Evolutionary conservation across 2,888 invertebrate genomes (phyloP).

Genomic region (Bhutanitis thaidina): DNA sequence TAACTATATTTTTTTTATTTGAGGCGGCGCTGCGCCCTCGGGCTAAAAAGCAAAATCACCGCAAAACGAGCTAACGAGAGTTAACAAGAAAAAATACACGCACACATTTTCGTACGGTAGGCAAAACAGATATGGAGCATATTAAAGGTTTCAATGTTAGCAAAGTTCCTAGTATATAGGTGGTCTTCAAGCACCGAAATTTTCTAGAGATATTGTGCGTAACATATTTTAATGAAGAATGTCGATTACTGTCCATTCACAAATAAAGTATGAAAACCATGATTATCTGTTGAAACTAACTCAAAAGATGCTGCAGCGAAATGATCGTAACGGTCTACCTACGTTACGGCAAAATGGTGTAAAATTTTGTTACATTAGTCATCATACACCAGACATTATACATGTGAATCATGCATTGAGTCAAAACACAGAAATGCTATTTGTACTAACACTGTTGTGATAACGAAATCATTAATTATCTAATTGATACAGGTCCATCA

Average conservation of each 20-base stretch:
- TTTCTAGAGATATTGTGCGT: no score
- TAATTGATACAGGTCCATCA: conserved; percentile 25
- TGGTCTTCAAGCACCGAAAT: no score
- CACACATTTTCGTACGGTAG: conserved; percentile 40
- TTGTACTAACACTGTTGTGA: not conserved
- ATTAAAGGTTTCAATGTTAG: no score
- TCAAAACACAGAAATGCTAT: conserved; percentile 41
- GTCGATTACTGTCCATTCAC: not conserved
- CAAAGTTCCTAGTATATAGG: no score
- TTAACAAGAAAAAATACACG: conserved; percentile 46
- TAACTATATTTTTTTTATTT: conserved; percentile 75
- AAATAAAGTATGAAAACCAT: conserved; percentile 1
- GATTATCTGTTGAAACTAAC: conserved; percentile 7
- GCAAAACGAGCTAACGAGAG: conserved; percentile 67
- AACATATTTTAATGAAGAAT: not conserved
- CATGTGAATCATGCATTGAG: conserved; percentile 62
- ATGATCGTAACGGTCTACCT: conserved; percentile 23
- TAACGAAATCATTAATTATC: conserved; percentile 27
- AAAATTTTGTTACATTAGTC: conserved; percentile 53
- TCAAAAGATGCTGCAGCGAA: conserved; percentile 17
- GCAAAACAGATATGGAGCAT: conserved; percentile 12
- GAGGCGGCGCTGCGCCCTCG: conserved; percentile 51
- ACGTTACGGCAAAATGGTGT: conserved; percentile 25
- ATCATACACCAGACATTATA: conserved; percentile 48
- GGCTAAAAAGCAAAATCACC: conserved; percentile 52